Percentiles rank a stretch among this genome's conserved stretches.
Conservation (phyloP, 64 coral and sea anemone genomes). For the Cladopsammia gracilis region DNA sequence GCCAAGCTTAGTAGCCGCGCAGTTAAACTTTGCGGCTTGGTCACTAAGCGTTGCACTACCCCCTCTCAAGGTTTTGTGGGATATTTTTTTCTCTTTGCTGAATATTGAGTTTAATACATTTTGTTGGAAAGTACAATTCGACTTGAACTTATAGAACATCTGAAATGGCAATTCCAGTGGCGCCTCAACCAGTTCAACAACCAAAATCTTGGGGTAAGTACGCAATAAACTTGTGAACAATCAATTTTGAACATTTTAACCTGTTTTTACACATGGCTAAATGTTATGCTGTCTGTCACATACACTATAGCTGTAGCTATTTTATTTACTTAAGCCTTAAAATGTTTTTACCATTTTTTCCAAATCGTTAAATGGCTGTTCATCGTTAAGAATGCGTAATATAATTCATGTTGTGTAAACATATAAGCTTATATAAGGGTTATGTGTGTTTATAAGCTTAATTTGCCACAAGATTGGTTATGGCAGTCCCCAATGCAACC, state of each 20-base stretch:
- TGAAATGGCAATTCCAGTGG: constrained; percentile 88
- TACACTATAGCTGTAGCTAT: too few species aligned
- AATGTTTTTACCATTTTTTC: too few species aligned
- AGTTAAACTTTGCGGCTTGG: background rate
- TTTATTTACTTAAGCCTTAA: too few species aligned
- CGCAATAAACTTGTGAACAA: background rate
- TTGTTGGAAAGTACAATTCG: background rate
- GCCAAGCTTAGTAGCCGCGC: background rate
- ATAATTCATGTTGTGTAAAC: too few species aligned
- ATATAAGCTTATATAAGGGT: too few species aligned
- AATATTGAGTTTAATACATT: background rate
- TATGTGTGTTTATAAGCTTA: too few species aligned
- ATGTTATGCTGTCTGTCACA: too few species aligned
- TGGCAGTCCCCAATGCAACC: too few species aligned
- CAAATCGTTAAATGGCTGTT: too few species aligned
- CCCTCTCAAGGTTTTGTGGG: constrained; percentile 6
- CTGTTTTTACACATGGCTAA: too few species aligned
- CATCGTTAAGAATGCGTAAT: too few species aligned
- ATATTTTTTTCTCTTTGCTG: background rate
- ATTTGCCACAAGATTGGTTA: too few species aligned
- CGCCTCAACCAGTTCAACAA: constrained; percentile 84
- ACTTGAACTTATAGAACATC: background rate
- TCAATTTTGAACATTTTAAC: background rate
- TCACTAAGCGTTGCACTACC: background rate
- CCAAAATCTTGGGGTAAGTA: constrained; percentile 98